Conservation (phyloP, 1,140 invertebrate species). For the Lordiphosa mommai region DNA sequence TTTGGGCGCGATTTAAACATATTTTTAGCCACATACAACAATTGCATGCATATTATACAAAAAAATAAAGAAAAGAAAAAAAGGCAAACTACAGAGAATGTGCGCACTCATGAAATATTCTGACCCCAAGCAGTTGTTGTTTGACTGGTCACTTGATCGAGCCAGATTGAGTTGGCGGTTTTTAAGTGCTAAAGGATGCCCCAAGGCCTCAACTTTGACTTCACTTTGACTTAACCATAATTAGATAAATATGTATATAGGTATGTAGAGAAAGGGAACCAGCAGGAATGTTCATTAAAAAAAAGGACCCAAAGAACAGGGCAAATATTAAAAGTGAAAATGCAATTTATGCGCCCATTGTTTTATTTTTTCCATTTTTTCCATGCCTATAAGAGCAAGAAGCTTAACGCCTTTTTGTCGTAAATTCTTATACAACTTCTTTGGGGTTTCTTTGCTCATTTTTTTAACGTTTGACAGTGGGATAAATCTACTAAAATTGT, state of each 20-base stretch:
- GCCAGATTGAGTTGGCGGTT: not conserved
- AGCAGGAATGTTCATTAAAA: constrained; percentile 38
- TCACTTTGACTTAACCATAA: no score
- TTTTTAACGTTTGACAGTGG: constrained; percentile 4
- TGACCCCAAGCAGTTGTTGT: constrained; percentile 70
- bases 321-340: constrained; percentile 74
- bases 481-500: not conserved
- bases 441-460: constrained; percentile 22
- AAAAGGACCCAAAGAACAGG: constrained; percentile 9
- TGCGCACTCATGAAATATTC: constrained; percentile 58
- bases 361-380: constrained; percentile 29
- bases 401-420: constrained; percentile 72
- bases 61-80: constrained; percentile 14
- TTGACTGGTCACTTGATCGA: constrained; percentile 51
- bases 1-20: constrained; percentile 75
- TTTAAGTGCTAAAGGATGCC: not conserved
- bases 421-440: constrained; percentile 64
- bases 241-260: no score
- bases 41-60: constrained; percentile 74
- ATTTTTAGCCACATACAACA: constrained; percentile 72
- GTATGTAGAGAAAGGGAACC: not conserved
- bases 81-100: not conserved
- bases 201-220: no score
- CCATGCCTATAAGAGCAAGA: constrained; percentile 34
- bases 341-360: constrained; percentile 73